Conservation (phyloP, 2,113 vertebrate genomes). For the Vireo altiloquus region DNA sequence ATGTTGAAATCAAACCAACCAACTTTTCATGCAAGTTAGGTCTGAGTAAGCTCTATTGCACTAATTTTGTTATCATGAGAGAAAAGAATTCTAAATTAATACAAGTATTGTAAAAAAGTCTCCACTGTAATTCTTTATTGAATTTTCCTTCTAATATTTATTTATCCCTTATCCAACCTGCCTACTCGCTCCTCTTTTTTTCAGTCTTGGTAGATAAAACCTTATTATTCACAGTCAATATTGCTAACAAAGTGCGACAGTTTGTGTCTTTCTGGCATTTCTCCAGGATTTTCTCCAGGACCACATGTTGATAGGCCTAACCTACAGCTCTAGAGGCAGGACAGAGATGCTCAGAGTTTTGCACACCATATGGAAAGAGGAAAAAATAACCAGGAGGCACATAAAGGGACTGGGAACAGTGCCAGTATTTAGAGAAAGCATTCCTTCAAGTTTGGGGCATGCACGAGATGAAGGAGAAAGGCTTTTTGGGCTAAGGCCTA, state of each 20-base stretch:
- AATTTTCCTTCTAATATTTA: not conserved
- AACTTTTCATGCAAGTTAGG: not conserved
- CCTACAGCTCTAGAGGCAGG: not conserved
- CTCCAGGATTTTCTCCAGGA: not conserved
- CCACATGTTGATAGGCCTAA: not conserved
- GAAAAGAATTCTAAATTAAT: not conserved
- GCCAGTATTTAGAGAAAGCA: not conserved
- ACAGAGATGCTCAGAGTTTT: not conserved
- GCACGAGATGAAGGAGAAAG: not conserved
- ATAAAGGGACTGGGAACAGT: not conserved
- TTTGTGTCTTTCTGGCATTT: not conserved
- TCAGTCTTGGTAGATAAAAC: not conserved
- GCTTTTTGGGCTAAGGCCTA: not conserved
- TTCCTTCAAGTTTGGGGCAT: not conserved
- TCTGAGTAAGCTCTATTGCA: not conserved
- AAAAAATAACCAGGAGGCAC: not conserved
- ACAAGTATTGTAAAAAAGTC: not conserved
- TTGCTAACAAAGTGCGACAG: not conserved
- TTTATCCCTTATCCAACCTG: not conserved
- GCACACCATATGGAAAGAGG: not conserved
- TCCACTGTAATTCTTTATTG: not conserved
- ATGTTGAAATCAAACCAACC: not conserved
- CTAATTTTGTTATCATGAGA: not conserved
- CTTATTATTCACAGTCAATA: not conserved
- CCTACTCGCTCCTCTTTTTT: not conserved